phyloP scores from a whole-genome alignment of 2,888 invertebrate species.

The Orchestes rusci region DNA sequence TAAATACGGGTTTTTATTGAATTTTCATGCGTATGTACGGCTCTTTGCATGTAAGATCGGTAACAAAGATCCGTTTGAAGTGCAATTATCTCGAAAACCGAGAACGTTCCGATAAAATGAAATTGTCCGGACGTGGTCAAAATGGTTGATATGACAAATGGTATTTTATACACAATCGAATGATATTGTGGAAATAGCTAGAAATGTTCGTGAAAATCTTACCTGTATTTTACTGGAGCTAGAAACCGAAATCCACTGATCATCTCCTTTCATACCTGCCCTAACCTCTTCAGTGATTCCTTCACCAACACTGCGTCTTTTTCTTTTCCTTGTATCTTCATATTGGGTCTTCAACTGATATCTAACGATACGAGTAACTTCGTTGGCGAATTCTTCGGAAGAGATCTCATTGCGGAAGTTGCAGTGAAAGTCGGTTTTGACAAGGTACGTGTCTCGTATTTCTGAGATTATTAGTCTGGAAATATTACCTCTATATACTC shows the following conservation, averaged over 20 bases:
- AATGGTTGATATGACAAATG: too few relatives aligned
- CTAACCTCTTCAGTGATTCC: slow-evolving; percentile 40
- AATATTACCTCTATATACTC: slow-evolving; percentile 1
- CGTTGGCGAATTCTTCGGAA: slow-evolving; percentile 33
- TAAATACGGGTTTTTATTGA: too few relatives aligned
- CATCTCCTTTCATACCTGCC: slow-evolving; percentile 48
- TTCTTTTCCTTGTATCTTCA: slow-evolving; percentile 8
- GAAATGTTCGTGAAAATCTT: too few relatives aligned
- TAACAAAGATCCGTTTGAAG: too few relatives aligned
- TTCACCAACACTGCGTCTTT: slow-evolving; percentile 18
- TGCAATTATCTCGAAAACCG: too few relatives aligned
- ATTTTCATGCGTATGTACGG: too few relatives aligned
- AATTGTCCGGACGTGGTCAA: too few relatives aligned
- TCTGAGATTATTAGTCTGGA: slow-evolving; percentile 39
- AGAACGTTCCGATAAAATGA: too few relatives aligned
- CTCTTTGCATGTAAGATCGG: too few relatives aligned
- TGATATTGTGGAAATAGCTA: too few relatives aligned
- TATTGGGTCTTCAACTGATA: slow-evolving; percentile 17
- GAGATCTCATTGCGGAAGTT: slow-evolving; percentile 36
- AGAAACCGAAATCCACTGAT: slow-evolving; percentile 81
- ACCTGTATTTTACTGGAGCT: slow-evolving; percentile 83
- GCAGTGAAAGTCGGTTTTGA: slow-evolving; percentile 35
- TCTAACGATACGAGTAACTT: slow-evolving; percentile 35
- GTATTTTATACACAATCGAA: too few relatives aligned
- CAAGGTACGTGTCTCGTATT: slow-evolving; percentile 38